Evolutionary conservation across 2,113 vertebrate genomes (phyloP).

Genomic region (Paralichthys olivaceus): DNA sequence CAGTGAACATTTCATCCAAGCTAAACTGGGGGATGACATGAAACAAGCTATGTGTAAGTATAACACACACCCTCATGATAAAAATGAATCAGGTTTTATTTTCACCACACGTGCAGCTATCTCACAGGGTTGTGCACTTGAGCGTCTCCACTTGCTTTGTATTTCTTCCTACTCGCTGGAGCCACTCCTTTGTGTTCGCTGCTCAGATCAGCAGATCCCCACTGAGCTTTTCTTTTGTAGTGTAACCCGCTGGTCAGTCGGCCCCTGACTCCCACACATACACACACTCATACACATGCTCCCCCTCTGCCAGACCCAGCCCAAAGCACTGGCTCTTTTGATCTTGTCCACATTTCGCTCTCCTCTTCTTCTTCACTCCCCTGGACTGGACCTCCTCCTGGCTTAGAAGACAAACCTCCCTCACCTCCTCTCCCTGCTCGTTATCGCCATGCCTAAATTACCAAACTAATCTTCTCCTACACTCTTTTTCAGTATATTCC

Average conservation of each 20-base stretch:
- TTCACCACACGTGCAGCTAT: too few species aligned
- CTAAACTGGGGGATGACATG: slow-evolving; percentile 91
- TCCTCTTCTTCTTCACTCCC: slow-evolving; percentile 33
- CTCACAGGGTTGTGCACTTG: slow-evolving; percentile 22
- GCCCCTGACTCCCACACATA: slow-evolving; percentile 33
- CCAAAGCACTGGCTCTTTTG: slow-evolving; percentile 50
- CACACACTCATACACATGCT: slow-evolving; percentile 54
- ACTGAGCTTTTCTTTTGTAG: slow-evolving; percentile 66
- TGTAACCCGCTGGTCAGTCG: slow-evolving; percentile 70
- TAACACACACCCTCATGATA: not conserved
- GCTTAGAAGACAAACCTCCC: slow-evolving; percentile 29
- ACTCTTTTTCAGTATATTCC: slow-evolving; percentile 9
- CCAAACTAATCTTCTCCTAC: not conserved
- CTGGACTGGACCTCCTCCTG: slow-evolving; percentile 35
- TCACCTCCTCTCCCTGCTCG: slow-evolving; percentile 37
- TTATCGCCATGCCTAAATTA: slow-evolving; percentile 16
- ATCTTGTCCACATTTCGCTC: slow-evolving; percentile 56
- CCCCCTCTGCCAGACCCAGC: slow-evolving; percentile 44
- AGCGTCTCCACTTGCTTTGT: slow-evolving; percentile 40
- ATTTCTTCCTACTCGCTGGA: slow-evolving; percentile 31
- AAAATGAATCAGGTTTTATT: not conserved
- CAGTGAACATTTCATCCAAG: slow-evolving; percentile 98
- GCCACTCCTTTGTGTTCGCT: slow-evolving; percentile 57
- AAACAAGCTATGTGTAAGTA: slow-evolving; percentile 95
- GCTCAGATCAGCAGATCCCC: slow-evolving; percentile 49